Percentiles rank a stretch among this genome's conserved stretches.
Conservation (phyloP, 2,888 invertebrate genomes). For the Prenolepis imparis region DNA sequence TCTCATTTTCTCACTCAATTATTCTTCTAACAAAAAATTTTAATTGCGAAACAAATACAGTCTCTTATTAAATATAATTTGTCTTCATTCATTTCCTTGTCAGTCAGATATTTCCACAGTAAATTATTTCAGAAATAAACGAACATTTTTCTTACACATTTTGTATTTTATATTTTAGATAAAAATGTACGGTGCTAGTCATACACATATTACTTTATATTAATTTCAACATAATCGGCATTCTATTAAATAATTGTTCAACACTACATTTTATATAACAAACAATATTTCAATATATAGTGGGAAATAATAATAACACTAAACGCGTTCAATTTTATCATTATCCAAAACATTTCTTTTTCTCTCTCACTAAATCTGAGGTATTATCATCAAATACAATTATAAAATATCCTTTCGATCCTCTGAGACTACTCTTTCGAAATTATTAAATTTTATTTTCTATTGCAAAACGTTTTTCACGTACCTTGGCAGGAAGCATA, state of each 20-base stretch:
- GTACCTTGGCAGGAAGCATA: conserved; percentile 42
- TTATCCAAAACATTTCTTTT: not conserved
- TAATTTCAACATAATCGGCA: not conserved
- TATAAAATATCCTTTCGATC: not conserved
- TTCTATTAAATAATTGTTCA: not conserved
- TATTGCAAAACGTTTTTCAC: not conserved
- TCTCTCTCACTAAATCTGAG: not conserved
- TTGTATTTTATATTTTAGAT: not conserved
- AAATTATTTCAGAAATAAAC: not conserved
- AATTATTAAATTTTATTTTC: not conserved
- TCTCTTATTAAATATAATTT: not conserved
- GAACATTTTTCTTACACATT: not conserved
- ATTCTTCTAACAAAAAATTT: not conserved
- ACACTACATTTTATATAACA: not conserved
- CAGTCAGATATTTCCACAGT: not conserved
- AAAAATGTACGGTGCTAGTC: not conserved
- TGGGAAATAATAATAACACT: not conserved
- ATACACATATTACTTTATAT: not conserved
- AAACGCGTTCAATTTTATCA: not conserved
- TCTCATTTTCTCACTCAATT: not conserved
- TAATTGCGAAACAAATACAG: not conserved
- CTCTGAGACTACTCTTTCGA: not conserved
- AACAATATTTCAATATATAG: not conserved
- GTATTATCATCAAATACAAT: not conserved
- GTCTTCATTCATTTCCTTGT: not conserved